phyloP scores from a whole-genome alignment of 1,140 invertebrate species.

The Drosophila mojavensis region DNA sequence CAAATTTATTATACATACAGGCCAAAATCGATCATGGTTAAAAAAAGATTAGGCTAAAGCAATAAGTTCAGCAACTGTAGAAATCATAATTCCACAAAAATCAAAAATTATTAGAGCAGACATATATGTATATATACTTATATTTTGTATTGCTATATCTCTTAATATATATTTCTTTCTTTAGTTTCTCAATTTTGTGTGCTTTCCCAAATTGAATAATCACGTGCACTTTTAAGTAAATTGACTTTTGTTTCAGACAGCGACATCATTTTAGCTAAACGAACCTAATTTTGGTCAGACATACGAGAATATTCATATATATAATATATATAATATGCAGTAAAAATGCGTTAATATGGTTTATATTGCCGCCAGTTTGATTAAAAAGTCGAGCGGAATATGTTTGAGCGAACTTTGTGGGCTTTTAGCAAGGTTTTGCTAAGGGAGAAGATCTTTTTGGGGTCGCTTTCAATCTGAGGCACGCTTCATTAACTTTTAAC shows the following conservation, averaged over 20 bases:
- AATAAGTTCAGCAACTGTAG: no score
- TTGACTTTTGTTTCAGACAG: neutral
- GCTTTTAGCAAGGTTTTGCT: slow-evolving; percentile 11
- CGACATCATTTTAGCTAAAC: slow-evolving; percentile 37
- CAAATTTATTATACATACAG: no score
- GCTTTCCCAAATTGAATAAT: slow-evolving; percentile 52
- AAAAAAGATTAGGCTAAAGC: no score
- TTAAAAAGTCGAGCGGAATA: slow-evolving; percentile 53
- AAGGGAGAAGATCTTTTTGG: neutral
- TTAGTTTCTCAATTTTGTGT: neutral
- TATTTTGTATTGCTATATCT: no score
- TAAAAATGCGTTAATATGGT: slow-evolving; percentile 54
- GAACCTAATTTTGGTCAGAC: slow-evolving; percentile 42
- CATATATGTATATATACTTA: no score
- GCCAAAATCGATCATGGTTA: no score
- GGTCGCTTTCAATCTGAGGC: slow-evolving; percentile 57
- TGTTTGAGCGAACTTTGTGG: slow-evolving; percentile 18
- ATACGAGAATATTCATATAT: neutral
- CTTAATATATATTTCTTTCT: neutral
- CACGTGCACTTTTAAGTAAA: slow-evolving; percentile 6
- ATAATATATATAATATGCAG: slow-evolving; percentile 8
- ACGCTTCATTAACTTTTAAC: slow-evolving; percentile 72
- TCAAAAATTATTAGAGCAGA: no score
- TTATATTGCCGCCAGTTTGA: slow-evolving; percentile 64
- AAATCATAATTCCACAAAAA: no score